phyloP scores from a whole-genome alignment of 2,888 invertebrate genomes.

The Amphipyra berbera region DNA sequence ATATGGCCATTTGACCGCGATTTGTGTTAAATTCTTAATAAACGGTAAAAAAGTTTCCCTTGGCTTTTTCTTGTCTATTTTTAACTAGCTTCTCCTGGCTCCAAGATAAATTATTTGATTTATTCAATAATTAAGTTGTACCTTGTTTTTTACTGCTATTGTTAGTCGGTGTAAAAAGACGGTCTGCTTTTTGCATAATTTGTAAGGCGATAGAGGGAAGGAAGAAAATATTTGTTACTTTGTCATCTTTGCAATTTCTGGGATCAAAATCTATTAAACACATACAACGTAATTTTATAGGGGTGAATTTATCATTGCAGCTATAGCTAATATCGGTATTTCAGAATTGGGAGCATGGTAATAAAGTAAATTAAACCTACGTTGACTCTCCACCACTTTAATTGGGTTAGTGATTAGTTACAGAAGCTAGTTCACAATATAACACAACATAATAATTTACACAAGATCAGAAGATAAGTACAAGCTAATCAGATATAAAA shows the following conservation, averaged over 20 bases:
- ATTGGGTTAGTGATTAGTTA: no score
- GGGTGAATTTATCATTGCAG: no score
- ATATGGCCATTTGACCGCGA: slow-evolving; percentile 65
- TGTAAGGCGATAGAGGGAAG: slow-evolving; percentile 1
- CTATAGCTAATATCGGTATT: no score
- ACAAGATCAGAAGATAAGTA: no score
- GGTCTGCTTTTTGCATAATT: slow-evolving; percentile 33
- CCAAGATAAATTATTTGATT: slow-evolving; percentile 48
- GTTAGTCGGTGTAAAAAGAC: slow-evolving; percentile 24
- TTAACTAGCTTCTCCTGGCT: slow-evolving; percentile 36
- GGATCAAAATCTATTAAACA: no score
- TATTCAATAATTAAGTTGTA: slow-evolving; percentile 46
- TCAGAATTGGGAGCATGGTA: no score
- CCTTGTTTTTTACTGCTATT: slow-evolving; percentile 22
- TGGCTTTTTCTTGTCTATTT: slow-evolving; percentile 37
- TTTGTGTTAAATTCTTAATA: slow-evolving; percentile 73
- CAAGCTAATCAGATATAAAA: no score
- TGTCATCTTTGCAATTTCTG: not conserved
- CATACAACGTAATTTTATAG: no score
- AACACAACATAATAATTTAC: no score
- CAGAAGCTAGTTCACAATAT: no score
- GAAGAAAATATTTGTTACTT: slow-evolving; percentile 6
- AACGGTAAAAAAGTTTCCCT: slow-evolving; percentile 61
- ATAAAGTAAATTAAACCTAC: no score
- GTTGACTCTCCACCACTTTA: no score